Conservation (phyloP, 1,140 invertebrate genomes). For the Drosophila subpulchrella region DNA sequence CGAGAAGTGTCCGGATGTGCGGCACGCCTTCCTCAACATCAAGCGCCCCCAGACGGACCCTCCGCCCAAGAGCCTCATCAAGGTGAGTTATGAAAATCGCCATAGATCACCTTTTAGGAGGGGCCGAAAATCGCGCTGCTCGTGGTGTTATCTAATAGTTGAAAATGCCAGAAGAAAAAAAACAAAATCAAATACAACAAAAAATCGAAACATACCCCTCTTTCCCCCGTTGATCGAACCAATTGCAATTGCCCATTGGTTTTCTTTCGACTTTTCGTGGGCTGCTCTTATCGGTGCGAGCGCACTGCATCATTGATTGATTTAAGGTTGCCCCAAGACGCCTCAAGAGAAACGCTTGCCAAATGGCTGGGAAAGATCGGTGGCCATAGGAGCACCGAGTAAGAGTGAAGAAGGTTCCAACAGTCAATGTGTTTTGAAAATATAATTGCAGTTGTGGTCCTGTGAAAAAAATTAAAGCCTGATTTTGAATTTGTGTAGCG, state of each 20-base stretch:
- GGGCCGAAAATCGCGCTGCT: slow-evolving; percentile 19
- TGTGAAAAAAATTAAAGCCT: too few relatives aligned
- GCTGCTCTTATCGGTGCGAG: slow-evolving; percentile 58
- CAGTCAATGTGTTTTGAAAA: too few relatives aligned
- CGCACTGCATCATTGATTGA: slow-evolving; percentile 71
- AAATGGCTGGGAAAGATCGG: slow-evolving; percentile 32
- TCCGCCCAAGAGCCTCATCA: slow-evolving; percentile 73
- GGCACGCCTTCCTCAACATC: slow-evolving; percentile 75
- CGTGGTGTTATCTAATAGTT: slow-evolving; percentile 53
- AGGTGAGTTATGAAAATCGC: slow-evolving; percentile 57
- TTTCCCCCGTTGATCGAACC: slow-evolving; percentile 4
- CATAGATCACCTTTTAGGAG: not conserved
- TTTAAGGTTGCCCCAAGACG: slow-evolving; percentile 78
- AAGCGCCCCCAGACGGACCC: slow-evolving; percentile 70
- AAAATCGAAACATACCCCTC: slow-evolving; percentile 20
- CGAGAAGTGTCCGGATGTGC: slow-evolving; percentile 92
- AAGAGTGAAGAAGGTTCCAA: slow-evolving; percentile 1
- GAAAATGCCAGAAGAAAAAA: slow-evolving; percentile 52
- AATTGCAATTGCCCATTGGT: slow-evolving; percentile 42
- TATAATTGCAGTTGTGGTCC: too few relatives aligned
- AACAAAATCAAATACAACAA: slow-evolving; percentile 15
- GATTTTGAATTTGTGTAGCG: too few relatives aligned
- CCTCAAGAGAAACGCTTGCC: slow-evolving; percentile 57
- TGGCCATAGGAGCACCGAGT: slow-evolving; percentile 9
- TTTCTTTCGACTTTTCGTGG: slow-evolving; percentile 26